Conservation (phyloP, 1,140 invertebrate genomes). For the Lepeophtheirus salmonis region DNA sequence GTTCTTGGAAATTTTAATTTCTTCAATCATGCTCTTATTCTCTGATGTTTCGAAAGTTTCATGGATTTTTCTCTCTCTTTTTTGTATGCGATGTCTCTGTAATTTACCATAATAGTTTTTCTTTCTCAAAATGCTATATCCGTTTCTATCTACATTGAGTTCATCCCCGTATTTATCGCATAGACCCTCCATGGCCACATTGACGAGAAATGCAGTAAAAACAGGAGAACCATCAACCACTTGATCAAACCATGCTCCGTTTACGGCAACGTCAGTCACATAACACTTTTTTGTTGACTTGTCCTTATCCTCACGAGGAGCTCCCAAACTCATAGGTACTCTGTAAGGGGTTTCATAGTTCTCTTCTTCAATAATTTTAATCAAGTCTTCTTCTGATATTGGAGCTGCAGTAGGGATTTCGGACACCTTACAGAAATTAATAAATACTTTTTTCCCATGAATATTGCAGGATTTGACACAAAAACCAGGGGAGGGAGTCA, state of each 20-base stretch:
- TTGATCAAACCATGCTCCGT: not conserved
- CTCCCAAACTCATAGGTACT: not conserved
- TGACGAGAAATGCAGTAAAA: conserved; percentile 1
- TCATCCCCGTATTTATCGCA: conserved; percentile 4
- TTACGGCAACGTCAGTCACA: not conserved
- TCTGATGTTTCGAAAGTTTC: not conserved
- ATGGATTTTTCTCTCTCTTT: not conserved
- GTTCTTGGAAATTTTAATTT: not conserved
- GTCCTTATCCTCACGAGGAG: not conserved
- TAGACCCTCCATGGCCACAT: conserved; percentile 8
- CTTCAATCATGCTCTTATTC: not conserved
- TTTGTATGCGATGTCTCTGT: not conserved
- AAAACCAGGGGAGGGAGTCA: not conserved
- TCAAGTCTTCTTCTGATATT: not conserved
- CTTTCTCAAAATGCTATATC: not conserved
- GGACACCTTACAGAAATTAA: not conserved
- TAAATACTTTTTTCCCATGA: not conserved
- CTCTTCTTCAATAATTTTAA: not conserved
- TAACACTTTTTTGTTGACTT: not conserved
- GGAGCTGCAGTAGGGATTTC: not conserved
- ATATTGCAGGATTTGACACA: not conserved
- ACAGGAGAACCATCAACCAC: not conserved
- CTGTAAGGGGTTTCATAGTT: not conserved
- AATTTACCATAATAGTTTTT: not conserved
- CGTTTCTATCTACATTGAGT: not conserved